Evolutionary conservation across 2,797 vertebrate species (phyloP).

Genomic region (Glyptemys insculpta): DNA sequence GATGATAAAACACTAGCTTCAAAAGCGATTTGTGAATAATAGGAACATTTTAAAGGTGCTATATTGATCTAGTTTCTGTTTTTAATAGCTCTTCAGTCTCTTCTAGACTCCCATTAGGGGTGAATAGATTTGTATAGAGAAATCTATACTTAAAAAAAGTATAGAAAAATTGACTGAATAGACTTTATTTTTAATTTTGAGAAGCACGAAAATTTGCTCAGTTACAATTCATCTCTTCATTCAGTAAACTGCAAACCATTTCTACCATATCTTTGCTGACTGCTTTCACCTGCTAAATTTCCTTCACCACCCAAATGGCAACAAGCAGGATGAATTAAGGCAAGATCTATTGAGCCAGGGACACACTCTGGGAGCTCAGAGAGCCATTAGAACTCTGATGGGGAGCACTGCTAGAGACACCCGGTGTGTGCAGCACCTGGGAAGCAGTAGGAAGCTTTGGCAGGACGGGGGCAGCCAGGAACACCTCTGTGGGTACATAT

Average conservation of each 20-base stretch:
- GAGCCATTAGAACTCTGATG: not conserved
- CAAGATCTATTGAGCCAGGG: not conserved
- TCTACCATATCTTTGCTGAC: not conserved
- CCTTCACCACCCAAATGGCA: not conserved
- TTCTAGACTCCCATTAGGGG: not conserved
- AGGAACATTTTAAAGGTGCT: not conserved
- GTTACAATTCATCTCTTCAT: not conserved
- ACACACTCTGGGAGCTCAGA: not conserved
- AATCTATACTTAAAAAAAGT: not conserved
- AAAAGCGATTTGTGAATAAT: not conserved
- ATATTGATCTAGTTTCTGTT: not conserved
- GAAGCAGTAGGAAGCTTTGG: not conserved
- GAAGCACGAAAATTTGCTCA: not conserved
- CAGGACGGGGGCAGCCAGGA: not conserved
- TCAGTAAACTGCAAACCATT: not conserved
- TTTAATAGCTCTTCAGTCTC: rapidly evolving
- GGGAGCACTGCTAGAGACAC: not conserved
- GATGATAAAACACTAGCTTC: not conserved
- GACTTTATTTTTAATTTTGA: not conserved
- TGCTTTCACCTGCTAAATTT: not conserved
- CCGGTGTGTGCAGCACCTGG: not conserved
- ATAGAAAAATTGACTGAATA: not conserved
- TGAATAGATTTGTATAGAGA: not conserved
- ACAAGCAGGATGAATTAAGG: not conserved
- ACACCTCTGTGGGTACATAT: not conserved